Conservation (phyloP, 2,797 vertebrate genomes). For the Dicrostonyx torquatus region DNA sequence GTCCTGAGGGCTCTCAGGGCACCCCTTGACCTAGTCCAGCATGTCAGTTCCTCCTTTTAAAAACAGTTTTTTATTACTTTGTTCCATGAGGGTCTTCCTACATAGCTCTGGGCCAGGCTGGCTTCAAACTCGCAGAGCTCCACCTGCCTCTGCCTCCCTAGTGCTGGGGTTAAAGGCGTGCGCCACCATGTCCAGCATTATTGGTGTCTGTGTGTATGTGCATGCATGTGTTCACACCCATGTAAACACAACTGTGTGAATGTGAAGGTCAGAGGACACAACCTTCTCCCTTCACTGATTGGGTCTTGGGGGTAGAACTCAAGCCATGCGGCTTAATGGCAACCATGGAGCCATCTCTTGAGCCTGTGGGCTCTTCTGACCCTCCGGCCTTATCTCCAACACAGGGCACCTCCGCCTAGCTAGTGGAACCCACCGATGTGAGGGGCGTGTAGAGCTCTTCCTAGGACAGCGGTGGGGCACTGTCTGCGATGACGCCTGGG, state of each 20-base stretch:
- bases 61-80: neutral
- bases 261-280: neutral
- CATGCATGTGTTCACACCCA: neutral
- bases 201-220: neutral
- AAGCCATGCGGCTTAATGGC: neutral
- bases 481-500: slow-evolving; percentile 97
- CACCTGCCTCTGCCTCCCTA: neutral
- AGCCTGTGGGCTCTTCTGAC: neutral
- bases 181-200: neutral
- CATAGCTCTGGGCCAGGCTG: neutral
- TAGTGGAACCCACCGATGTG: slow-evolving; percentile 91
- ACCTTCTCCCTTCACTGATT: neutral
- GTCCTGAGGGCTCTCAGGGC: neutral
- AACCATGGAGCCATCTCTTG: neutral
- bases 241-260: neutral
- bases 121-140: neutral
- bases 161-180: neutral
- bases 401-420: slow-evolving; percentile 91
- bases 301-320: neutral
- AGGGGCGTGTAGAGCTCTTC: slow-evolving; percentile 96
- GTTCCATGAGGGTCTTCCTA: neutral
- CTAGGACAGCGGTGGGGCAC: slow-evolving; percentile 94
- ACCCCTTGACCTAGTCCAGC: neutral
- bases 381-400: neutral
- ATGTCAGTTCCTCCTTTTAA: neutral